Evolutionary conservation across 2,888 invertebrate genomes (phyloP).

Genomic region (Tipula confusa): DNA sequence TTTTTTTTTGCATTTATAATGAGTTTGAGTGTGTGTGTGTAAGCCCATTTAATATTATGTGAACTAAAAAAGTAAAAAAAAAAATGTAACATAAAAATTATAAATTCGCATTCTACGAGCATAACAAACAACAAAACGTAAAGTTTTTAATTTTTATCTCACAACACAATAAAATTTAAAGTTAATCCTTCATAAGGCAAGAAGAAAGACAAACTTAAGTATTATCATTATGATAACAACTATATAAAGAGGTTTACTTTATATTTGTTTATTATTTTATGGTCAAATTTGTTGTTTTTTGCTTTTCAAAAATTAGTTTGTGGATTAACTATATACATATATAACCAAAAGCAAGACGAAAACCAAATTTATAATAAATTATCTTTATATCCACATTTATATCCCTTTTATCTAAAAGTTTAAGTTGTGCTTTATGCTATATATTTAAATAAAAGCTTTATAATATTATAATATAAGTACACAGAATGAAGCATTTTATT

Average conservation of each 20-base stretch:
- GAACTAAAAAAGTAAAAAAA: too few species aligned
- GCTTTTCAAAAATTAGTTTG: not conserved
- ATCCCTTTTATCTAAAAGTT: conserved; percentile 9
- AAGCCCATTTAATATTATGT: not conserved
- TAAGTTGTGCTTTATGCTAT: not conserved
- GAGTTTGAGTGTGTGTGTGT: not conserved
- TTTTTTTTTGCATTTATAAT: too few species aligned
- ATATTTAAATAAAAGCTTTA: not conserved
- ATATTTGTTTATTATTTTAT: not conserved
- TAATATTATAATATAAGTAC: not conserved
- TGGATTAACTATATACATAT: not conserved
- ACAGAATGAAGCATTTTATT: too few species aligned
- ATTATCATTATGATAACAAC: conserved; percentile 20
- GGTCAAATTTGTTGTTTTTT: conserved; percentile 25
- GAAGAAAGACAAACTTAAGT: not conserved
- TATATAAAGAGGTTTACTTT: conserved; percentile 1
- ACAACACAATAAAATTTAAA: conserved; percentile 1
- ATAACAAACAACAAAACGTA: not conserved
- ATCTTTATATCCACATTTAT: conserved; percentile 25
- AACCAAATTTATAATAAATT: conserved; percentile 25
- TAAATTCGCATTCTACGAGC: not conserved
- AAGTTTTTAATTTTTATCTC: conserved; percentile 5
- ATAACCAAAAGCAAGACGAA: not conserved
- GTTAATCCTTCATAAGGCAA: conserved; percentile 12
- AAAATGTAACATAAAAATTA: not conserved